These are phyloP conservation scores for Chondrilla cf. caribensis DNA, from an alignment of 37 sponge, comb jelly and placozoan genomes.

Conservation along the genomic window DNA sequence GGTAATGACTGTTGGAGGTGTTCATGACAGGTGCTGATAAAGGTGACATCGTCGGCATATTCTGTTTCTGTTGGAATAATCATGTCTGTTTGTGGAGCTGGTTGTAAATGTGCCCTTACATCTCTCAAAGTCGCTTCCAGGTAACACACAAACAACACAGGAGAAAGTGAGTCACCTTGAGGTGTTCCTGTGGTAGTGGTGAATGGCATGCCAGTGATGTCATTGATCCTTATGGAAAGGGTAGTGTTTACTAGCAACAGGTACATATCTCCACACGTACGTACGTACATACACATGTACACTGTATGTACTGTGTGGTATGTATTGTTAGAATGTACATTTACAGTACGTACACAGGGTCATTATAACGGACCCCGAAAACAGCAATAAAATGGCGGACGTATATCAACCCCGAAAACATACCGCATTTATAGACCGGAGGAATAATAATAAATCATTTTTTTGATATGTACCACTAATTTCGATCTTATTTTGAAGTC, in stretches of 20 bases:
- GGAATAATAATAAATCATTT: too few relatives aligned
- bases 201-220: slow-evolving; percentile 20
- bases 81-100: slow-evolving; percentile 15
- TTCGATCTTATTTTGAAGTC: too few relatives aligned
- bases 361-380: too few relatives aligned
- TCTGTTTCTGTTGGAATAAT: slow-evolving; percentile 21
- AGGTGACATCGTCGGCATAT: slow-evolving; percentile 9
- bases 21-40: neutral
- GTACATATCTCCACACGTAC: too few relatives aligned
- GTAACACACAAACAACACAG: slow-evolving; percentile 28
- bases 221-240: slow-evolving; percentile 2
- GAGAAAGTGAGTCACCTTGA: slow-evolving; percentile 16
- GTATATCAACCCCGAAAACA: too few relatives aligned
- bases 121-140: slow-evolving; percentile 20
- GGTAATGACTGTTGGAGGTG: slow-evolving; percentile 2
- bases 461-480: too few relatives aligned
- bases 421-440: too few relatives aligned
- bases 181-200: slow-evolving; percentile 23
- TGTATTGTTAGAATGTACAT: too few relatives aligned
- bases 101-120: slow-evolving; percentile 11
- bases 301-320: too few relatives aligned
- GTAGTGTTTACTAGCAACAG: slow-evolving; percentile 14
- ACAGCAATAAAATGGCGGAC: too few relatives aligned
- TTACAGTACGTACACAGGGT: too few relatives aligned
- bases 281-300: too few relatives aligned